phyloP scores from a whole-genome alignment of 2,113 vertebrate genomes.

The Okapia johnstoni region DNA sequence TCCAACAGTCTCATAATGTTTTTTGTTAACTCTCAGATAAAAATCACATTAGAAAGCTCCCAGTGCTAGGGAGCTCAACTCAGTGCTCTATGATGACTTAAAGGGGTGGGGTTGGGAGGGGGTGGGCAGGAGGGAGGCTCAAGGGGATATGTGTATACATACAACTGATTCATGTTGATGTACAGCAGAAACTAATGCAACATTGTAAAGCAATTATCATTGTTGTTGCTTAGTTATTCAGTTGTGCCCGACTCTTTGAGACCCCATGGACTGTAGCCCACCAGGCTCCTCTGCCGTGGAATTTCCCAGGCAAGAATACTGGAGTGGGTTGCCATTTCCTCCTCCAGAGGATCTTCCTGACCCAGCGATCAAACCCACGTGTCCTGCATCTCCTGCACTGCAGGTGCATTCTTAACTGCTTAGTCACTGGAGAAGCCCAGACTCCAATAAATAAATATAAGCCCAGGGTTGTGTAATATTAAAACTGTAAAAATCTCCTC shows the following conservation, averaged over 20 bases:
- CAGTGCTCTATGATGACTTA: not conserved
- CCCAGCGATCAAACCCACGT: rapidly evolving
- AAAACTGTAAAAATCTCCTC: not conserved
- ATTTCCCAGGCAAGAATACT: not conserved
- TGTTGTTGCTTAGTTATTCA: not conserved
- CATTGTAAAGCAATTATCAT: not conserved
- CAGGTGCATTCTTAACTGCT: not conserved
- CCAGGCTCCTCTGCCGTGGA: not conserved
- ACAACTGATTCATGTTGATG: not conserved
- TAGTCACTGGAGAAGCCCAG: not conserved
- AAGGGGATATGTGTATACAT: not conserved
- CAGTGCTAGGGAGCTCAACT: not conserved
- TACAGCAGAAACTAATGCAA: not conserved
- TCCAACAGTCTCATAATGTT: not conserved
- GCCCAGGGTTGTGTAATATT: not conserved
- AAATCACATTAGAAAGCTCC: not conserved
- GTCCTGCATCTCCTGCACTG: not conserved
- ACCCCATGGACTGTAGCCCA: not conserved
- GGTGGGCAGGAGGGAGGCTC: not conserved
- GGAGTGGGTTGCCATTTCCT: not conserved
- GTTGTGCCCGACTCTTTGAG: not conserved
- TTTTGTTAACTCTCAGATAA: not conserved
- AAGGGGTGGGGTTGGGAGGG: not conserved
- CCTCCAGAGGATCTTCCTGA: not conserved
- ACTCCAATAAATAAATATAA: not conserved